Evolutionary conservation across 1,140 invertebrate species (phyloP), one percentile per base, ranked within the genome.

Genomic region (Chrysoperla carnea): DNA sequence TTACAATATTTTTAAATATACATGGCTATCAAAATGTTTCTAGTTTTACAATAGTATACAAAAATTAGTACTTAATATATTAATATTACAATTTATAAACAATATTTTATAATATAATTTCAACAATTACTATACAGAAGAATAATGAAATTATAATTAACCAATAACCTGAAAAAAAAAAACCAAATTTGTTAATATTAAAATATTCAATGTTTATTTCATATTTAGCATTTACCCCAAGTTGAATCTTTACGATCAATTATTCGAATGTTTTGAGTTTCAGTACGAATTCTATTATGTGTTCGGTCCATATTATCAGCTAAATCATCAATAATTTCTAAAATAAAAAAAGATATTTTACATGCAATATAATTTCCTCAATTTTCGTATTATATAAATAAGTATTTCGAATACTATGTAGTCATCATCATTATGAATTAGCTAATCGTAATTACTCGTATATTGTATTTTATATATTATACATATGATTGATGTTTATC

Each of bases 271-370:
- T 71, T 67, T 8, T 63, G 62, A 1, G 78, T 84, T 52, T 76
- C 76, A 6, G 65, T 62, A 33, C 73, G 61, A 33, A 84, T 61
- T 29, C 75, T 59, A 36, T 66, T 57, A 47, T 75, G 71, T 5
- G 77, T 79, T 37, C 66, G 57, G 43, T 82, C 81, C 60, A 81
- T 73, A 41, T 76, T 73, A 42, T 77, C 71, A 1, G 72, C 70
- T 35, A 85, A 67, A 57, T 82, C 77, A 51, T 84, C 81, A 43
- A 85, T 70, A 44, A 85, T 68, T 53, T 76, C 81, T 81, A 50
- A 39, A 68, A 64, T 46, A 51, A 46, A 50, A 48, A 40, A 36
- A 41, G 43, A 41, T 37, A 46, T 43, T 29, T 42, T 27, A 33
- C 13, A 31, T 13, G 37, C 7, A 36, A 14, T 43, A 41, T 35